Evolutionary conservation across 2,888 invertebrate genomes (phyloP).

Genomic region (Elmis aenea): DNA sequence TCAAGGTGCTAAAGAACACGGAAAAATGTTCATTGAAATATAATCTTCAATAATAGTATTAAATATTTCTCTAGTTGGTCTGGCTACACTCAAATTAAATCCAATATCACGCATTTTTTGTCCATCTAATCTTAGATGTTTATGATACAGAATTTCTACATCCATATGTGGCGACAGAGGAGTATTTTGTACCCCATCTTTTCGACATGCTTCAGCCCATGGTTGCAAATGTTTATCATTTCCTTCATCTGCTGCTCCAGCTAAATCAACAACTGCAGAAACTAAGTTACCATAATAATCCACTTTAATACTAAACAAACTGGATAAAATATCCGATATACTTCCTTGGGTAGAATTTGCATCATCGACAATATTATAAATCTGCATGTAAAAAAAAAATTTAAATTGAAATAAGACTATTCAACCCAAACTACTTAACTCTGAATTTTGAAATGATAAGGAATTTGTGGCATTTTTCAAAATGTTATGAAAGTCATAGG

Average conservation of each 20-base stretch:
- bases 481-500: too few relatives aligned
- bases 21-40: slow-evolving; percentile 76
- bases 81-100: slow-evolving; percentile 58
- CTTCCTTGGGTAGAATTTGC: slow-evolving; percentile 81
- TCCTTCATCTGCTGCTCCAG: slow-evolving; percentile 78
- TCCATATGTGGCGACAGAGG: slow-evolving; percentile 86
- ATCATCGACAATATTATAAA: slow-evolving; percentile 80
- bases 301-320: slow-evolving; percentile 79
- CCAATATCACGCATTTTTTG: slow-evolving; percentile 57
- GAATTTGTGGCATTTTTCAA: not conserved
- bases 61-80: slow-evolving; percentile 48
- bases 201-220: slow-evolving; percentile 83
- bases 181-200: slow-evolving; percentile 71
- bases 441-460: slow-evolving; percentile 1
- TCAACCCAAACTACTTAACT: not conserved
- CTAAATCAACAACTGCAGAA: slow-evolving; percentile 77
- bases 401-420: not conserved
- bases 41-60: slow-evolving; percentile 74
- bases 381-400: slow-evolving; percentile 43
- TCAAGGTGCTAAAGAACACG: slow-evolving; percentile 55
- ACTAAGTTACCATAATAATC: slow-evolving; percentile 82
- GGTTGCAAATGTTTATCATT: slow-evolving; percentile 91
- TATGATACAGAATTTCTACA: slow-evolving; percentile 74
- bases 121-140: slow-evolving; percentile 72
- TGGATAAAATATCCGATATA: slow-evolving; percentile 71